These are phyloP conservation scores for Sebastolobus altivelis DNA, from an alignment of 2,797 vertebrate species.

Conservation along the genomic window DNA sequence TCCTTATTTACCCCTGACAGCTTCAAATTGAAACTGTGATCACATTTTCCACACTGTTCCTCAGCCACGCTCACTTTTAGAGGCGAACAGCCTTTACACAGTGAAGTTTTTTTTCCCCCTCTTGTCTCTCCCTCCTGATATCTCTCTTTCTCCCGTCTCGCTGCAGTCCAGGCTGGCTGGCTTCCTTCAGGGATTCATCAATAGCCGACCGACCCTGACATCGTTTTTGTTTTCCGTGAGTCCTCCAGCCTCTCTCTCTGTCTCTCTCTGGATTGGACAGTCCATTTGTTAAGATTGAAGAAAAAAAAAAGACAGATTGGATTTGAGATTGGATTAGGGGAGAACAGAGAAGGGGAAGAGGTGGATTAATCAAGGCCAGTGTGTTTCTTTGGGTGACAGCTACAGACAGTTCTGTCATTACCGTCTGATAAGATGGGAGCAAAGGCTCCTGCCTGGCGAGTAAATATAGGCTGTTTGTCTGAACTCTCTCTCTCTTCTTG, in stretches of 20 bases:
- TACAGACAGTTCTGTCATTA: conserved; percentile 75
- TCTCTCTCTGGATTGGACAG: conserved; percentile 42
- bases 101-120: conserved; percentile 2
- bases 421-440: conserved; percentile 50
- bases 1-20: conserved; percentile 82
- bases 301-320: conserved; percentile 52
- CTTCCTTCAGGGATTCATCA: conserved; percentile 67
- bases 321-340: conserved; percentile 71
- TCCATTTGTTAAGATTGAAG: conserved; percentile 71
- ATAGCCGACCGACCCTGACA: conserved; percentile 60
- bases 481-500: not conserved
- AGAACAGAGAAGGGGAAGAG: conserved; percentile 59
- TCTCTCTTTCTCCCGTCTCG: conserved; percentile 48
- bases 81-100: conserved; percentile 26
- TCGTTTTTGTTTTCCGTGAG: conserved; percentile 55
- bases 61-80: conserved; percentile 49
- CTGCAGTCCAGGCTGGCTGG: conserved; percentile 4
- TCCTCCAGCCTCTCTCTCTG: conserved; percentile 13
- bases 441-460: conserved; percentile 40
- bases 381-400: conserved; percentile 70
- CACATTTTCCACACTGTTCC: conserved; percentile 78
- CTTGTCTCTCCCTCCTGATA: conserved; percentile 44
- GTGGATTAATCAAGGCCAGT: conserved; percentile 74
- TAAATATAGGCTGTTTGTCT: conserved; percentile 53
- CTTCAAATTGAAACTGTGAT: conserved; percentile 82